phyloP scores from a whole-genome alignment of 2,888 invertebrate genomes.

The Hemithea aestivaria region DNA sequence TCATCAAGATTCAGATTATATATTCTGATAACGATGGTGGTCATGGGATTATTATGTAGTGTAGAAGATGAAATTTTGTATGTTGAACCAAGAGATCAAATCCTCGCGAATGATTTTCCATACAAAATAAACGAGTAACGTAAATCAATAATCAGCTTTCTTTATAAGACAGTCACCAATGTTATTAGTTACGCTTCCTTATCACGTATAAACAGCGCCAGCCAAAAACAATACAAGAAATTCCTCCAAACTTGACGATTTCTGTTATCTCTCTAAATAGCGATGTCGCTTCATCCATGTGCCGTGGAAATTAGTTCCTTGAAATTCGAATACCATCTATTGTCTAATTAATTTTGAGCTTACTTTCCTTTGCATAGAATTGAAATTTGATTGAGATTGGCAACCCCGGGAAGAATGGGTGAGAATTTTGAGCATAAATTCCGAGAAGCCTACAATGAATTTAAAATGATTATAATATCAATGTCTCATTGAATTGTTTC shows the following conservation, averaged over 20 bases:
- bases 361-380: slow-evolving; percentile 14
- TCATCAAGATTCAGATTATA: too few relatives aligned
- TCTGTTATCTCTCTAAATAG: slow-evolving; percentile 26
- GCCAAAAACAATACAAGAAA: slow-evolving; percentile 32
- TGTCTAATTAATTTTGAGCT: slow-evolving; percentile 18
- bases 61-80: too few relatives aligned
- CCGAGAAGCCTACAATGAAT: too few relatives aligned
- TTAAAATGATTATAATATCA: too few relatives aligned
- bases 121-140: too few relatives aligned
- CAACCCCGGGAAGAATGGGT: slow-evolving; percentile 1
- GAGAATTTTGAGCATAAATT: too few relatives aligned
- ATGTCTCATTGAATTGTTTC: too few relatives aligned
- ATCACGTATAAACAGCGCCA: slow-evolving; percentile 26
- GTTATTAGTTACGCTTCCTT: slow-evolving; percentile 29
- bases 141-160: too few relatives aligned
- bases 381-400: slow-evolving; percentile 13
- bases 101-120: too few relatives aligned
- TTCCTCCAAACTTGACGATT: slow-evolving; percentile 24
- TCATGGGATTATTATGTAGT: too few relatives aligned
- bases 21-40: too few relatives aligned
- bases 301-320: slow-evolving; percentile 28
- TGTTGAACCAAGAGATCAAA: too few relatives aligned
- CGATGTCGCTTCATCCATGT: slow-evolving; percentile 13
- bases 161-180: slow-evolving; percentile 19
- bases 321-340: slow-evolving; percentile 19